A percentile compares a stretch with the other conserved stretches of the same genome.
Evolutionary conservation across 2,113 vertebrate genomes (phyloP).

Genomic region (Thalassarche chlororhynchos): DNA sequence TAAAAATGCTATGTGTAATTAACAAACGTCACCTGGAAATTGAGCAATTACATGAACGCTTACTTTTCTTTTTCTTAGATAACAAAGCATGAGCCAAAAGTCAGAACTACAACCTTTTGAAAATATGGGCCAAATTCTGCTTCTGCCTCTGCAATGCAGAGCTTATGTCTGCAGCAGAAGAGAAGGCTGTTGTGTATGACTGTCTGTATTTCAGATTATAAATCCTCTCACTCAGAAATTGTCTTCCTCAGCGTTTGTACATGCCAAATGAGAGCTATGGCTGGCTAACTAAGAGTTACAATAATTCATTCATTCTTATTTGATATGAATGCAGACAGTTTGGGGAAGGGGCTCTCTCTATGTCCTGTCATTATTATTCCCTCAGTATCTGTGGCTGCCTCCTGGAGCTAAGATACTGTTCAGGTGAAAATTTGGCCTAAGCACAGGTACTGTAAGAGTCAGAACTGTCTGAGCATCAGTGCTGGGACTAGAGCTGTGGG

Average conservation of each 20-base stretch:
- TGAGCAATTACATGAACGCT: neutral
- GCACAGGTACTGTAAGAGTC: neutral
- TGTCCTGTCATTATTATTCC: neutral
- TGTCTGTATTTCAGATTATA: neutral
- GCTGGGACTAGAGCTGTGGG: neutral
- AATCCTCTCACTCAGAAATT: neutral
- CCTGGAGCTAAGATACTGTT: neutral
- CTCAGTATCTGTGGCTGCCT: neutral
- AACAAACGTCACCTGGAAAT: neutral
- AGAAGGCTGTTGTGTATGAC: neutral
- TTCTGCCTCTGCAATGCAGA: conserved; percentile 53
- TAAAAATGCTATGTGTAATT: neutral
- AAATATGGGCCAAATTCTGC: neutral
- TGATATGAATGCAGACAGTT: neutral
- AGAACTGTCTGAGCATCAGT: neutral
- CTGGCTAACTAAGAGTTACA: neutral
- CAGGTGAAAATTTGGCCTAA: neutral
- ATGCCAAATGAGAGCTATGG: neutral
- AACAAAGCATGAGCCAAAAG: neutral
- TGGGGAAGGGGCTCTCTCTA: neutral
- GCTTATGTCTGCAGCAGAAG: neutral
- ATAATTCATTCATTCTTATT: neutral
- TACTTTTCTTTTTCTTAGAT: neutral
- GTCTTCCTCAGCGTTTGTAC: neutral
- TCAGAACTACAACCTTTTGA: neutral